Base-by-base conservation (phyloP, 2,888 invertebrate species). In the Leuctra nigra region DNA sequence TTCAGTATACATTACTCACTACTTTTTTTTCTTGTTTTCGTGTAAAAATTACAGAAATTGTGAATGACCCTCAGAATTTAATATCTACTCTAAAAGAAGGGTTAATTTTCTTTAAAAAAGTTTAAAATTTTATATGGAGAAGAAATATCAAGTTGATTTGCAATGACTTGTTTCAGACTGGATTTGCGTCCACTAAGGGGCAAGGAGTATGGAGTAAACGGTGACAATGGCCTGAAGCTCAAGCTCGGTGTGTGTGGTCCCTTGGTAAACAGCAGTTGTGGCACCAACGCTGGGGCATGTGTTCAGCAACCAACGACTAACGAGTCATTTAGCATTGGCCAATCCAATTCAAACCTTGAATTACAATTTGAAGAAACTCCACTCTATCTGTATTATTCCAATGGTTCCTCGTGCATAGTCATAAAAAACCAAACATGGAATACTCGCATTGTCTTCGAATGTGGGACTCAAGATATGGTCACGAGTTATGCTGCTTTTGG, bases 161-260 rank as follows among this genome's bases (percentile, higher is more conserved):
- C 6, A 14, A 46, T 46, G 23, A 38, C 20, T 41, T 16, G 14
- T 41, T 47, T 2, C 50, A 50, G 50, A 35, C 20, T 50, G 16
- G 50, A 50, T 18, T 33, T 50, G 16, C 29, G 35, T 33, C 20
- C 50, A 13, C 33, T 50, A 18, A 50, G 33, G 50, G 50, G 35
- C 6, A 50, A 35, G 33, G 50, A 50, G 20, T 35, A 20, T 35
- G 13, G 35, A 50, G 18, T 33, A 6, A 35, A 11, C 13, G 50
- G 33, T 18, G 22, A 50, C 33, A 18, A 16, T 18, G 35, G 20
- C 11, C n/a, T 14, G 11, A 33, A 16, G 7, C n/a, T 50, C 4
- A 29, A 33, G 20, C 33, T 50, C 9, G 20, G 50, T 20, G 35
- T 50, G 11, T 50, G 50, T 22, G 50, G 50, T 6, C 22, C 50